Evolutionary conservation across 2,797 vertebrate species (phyloP), one percentile per base, ranked within the genome.

Genomic region (Hapalemur alaotrensis): DNA sequence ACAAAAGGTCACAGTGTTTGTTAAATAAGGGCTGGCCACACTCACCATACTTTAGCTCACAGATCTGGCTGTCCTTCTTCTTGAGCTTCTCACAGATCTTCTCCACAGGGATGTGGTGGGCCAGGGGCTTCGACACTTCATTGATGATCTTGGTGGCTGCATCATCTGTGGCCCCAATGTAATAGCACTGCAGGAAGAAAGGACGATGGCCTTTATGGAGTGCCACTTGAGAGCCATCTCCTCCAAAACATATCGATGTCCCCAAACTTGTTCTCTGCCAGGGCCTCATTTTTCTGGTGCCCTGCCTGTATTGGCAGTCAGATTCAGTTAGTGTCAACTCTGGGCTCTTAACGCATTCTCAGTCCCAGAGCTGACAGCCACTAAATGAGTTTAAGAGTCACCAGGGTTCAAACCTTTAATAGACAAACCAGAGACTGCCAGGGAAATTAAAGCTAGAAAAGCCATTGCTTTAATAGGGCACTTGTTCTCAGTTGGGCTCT

Each of bases 1-100:
- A 7, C 3, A 43, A 43, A 50, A 32, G 7, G 14, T 3, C 43
- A 13, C 2, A 4, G 28, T 20, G 63, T 35, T 14, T 12, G 20
- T 61, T 50, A 11, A 32, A 11, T 1, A 69, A 54, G 46, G 25
- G 14, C 57, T n/a, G 22, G 54, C 30, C 59, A 72, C 95, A 98
- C 99, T 98, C 96, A 99, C 99, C 99, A 0, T 99, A 99, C 98
- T 99, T 99, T 8, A 99, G 99, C 76, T 99, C 99, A 92, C 99
- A 99, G 98, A 99, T 99, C 98, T 99, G 99, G 92, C 99, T 96
- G 98, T 99, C 99, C 97, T 99, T 99, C 98, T 99, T 99, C 98
- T 99, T 99, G 28, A 99, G 99, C 72, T 99, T 99, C 98, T 99
- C 99, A 41, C 99, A 99, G 97, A 99, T 98, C 98, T 99, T 99